Evolutionary conservation across 2,888 invertebrate genomes (phyloP).

Genomic region (Tenodera sinensis): DNA sequence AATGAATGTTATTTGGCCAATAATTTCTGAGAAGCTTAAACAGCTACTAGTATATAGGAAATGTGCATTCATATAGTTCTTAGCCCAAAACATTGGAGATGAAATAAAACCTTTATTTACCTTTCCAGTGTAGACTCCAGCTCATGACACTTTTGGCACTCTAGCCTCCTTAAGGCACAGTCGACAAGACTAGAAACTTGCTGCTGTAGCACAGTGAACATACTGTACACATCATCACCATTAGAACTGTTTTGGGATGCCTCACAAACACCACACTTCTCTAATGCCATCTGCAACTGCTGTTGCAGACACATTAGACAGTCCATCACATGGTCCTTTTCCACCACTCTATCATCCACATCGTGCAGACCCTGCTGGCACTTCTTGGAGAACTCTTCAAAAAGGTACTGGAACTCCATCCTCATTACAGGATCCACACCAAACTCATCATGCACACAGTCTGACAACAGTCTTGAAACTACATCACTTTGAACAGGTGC

Average conservation of each 20-base stretch:
- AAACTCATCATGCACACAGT: conserved; percentile 15
- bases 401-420: conserved; percentile 64
- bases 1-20: too few relatives aligned
- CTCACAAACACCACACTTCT: neutral
- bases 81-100: too few relatives aligned
- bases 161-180: conserved; percentile 42
- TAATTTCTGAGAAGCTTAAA: too few relatives aligned
- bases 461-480: neutral
- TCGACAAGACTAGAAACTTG: conserved; percentile 49
- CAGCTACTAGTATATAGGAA: too few relatives aligned
- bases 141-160: conserved; percentile 50
- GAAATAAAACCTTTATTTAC: conserved; percentile 42
- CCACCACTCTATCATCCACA: neutral
- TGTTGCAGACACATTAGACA: conserved; percentile 3
- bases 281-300: conserved; percentile 6
- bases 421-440: conserved; percentile 43
- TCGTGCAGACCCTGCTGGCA: conserved; percentile 53
- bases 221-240: conserved; percentile 53
- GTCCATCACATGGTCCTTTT: neutral
- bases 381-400: conserved; percentile 60
- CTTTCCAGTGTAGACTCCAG: conserved; percentile 53
- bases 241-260: neutral
- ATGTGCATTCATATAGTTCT: too few relatives aligned
- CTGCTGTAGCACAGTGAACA: conserved; percentile 55
- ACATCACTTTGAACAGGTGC: neutral